phyloP scores from a whole-genome alignment of 2,797 vertebrate genomes.

The Micromesistius poutassou region DNA sequence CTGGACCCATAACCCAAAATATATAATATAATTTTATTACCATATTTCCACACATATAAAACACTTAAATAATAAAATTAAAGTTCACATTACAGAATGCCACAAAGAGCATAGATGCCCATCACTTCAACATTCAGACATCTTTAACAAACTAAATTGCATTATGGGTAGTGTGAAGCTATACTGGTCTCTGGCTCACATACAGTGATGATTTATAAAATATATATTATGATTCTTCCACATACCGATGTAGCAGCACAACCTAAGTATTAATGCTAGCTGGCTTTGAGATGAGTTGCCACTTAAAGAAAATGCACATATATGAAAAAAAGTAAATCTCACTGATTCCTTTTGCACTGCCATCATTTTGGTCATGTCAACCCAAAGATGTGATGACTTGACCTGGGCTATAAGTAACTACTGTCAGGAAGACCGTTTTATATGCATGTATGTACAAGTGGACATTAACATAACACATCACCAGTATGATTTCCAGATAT shows the following conservation, averaged over 20 bases:
- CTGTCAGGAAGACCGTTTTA: background rate
- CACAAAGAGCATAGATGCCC: background rate
- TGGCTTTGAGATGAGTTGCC: background rate
- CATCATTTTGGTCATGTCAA: background rate
- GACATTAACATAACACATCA: background rate
- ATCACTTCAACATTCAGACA: background rate
- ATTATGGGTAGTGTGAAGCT: background rate
- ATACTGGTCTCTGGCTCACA: background rate
- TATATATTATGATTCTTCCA: constrained; percentile 3
- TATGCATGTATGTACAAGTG: background rate
- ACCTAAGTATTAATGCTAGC: background rate
- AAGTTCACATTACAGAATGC: constrained; percentile 23
- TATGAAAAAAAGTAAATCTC: background rate
- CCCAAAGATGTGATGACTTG: background rate
- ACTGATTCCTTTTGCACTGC: background rate
- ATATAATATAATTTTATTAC: constrained; percentile 6
- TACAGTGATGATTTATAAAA: background rate
- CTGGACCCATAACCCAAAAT: background rate
- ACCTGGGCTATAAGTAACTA: background rate
- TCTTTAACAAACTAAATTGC: background rate
- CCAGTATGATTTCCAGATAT: background rate
- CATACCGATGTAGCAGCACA: background rate
- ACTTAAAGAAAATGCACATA: background rate
- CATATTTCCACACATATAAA: constrained; percentile 49
- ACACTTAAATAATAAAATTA: constrained; percentile 43